A percentile compares a stretch with the other conserved stretches of the same genome.
Conservation (phyloP, 2,888 invertebrate genomes). For the Drosophila nr. perissopoda region DNA sequence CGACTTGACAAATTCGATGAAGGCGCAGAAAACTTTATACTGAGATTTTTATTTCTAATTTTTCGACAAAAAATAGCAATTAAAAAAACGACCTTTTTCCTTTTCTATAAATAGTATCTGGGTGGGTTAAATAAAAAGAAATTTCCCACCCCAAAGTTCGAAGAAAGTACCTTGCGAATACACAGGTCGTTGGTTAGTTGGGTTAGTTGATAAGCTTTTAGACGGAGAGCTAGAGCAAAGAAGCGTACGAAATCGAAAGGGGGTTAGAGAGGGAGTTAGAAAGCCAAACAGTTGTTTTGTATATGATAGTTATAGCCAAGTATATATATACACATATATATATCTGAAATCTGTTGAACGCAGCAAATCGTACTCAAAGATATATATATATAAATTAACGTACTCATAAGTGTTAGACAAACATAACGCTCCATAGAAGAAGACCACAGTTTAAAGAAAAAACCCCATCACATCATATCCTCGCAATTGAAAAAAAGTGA, state of each 20-base stretch:
- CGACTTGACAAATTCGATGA: constrained; percentile 41
- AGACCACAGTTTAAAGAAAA: constrained; percentile 17
- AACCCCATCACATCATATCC: constrained; percentile 35
- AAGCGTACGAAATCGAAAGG: constrained; percentile 2
- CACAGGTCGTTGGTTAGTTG: constrained; percentile 47
- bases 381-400: constrained; percentile 7
- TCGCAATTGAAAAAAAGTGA: constrained; percentile 14
- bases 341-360: constrained; percentile 45
- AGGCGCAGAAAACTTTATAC: constrained; percentile 50
- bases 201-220: constrained; percentile 33
- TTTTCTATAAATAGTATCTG: constrained; percentile 21
- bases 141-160: constrained; percentile 16
- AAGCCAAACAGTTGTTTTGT: constrained; percentile 43
- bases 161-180: constrained; percentile 57
- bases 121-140: constrained; percentile 5
- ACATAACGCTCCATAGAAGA: constrained; percentile 22
- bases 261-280: background rate
- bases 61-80: constrained; percentile 8
- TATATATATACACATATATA: constrained; percentile 25
- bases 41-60: constrained; percentile 32
- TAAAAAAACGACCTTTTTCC: constrained; percentile 1
- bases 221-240: constrained; percentile 9
- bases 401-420: constrained; percentile 30
- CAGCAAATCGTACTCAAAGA: constrained; percentile 24
- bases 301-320: constrained; percentile 46